Conservation (phyloP, 2,113 vertebrate genomes). For the Cololabis saira region DNA sequence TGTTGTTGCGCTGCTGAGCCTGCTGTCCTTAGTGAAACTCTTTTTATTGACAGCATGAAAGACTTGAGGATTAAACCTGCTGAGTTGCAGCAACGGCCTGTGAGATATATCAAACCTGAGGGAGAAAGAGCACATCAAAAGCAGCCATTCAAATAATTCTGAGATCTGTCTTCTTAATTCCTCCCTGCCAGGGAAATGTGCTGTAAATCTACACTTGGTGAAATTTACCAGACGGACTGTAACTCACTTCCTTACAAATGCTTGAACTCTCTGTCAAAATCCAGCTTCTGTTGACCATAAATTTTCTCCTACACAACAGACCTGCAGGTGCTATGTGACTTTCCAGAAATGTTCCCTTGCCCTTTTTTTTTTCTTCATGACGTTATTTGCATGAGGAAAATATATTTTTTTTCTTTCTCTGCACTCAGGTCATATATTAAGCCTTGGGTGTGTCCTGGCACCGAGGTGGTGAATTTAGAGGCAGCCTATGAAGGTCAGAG, state of each 20-base stretch:
- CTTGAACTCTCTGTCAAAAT: constrained; percentile 36
- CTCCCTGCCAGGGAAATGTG: constrained; percentile 14
- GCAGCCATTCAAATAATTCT: constrained; percentile 11
- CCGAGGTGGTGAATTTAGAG: constrained; percentile 81
- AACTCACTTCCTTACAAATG: constrained; percentile 40
- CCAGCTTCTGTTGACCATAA: constrained; percentile 38
- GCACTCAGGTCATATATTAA: constrained; percentile 41
- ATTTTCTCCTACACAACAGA: constrained; percentile 50
- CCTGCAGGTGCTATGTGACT: constrained; percentile 16
- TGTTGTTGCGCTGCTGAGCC: constrained; percentile 14
- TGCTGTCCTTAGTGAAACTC: constrained; percentile 1
- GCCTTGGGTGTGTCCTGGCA: constrained; percentile 57
- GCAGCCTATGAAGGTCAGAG: constrained; percentile 71
- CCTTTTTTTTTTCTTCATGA: constrained; percentile 1
- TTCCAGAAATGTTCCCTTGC: constrained; percentile 18
- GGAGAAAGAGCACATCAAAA: constrained; percentile 18
- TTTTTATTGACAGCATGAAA: constrained; percentile 15
- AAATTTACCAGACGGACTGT: constrained; percentile 32
- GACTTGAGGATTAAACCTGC: constrained; percentile 5
- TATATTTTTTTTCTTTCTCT: constrained; percentile 6
- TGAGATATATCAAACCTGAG: constrained; percentile 13
- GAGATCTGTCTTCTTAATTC: constrained; percentile 30
- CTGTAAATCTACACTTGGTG: constrained; percentile 44
- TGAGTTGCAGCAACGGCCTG: constrained; percentile 12
- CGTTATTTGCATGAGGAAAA: constrained; percentile 8